Percentiles rank a stretch among this genome's conserved stretches.
Conservation (phyloP, 2,797 vertebrate species). For the Malacoctenus gilli region DNA sequence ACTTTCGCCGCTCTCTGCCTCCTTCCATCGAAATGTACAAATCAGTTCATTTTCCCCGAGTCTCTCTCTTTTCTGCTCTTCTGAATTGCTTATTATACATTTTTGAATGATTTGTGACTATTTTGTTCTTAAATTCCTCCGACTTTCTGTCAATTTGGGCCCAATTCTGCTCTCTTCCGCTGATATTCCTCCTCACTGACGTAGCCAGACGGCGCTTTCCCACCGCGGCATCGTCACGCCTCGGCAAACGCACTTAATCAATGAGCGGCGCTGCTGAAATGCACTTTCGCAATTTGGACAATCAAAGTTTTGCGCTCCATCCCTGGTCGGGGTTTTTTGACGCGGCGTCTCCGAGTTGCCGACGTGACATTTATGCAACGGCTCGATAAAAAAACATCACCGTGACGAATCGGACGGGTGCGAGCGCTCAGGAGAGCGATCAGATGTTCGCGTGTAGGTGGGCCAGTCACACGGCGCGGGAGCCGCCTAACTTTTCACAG, state of each 20-base stretch:
- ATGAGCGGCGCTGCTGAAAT: too few species aligned
- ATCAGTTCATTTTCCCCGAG: constrained; percentile 35
- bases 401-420: constrained; percentile 18
- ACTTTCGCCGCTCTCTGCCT: constrained; percentile 57
- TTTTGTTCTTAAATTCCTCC: constrained; percentile 19
- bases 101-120: constrained; percentile 7
- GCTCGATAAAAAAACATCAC: constrained; percentile 15
- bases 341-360: too few species aligned
- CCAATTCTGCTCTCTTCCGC: too few species aligned
- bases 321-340: too few species aligned
- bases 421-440: constrained; percentile 26
- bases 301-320: too few species aligned
- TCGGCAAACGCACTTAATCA: too few species aligned
- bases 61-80: neutral
- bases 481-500: constrained; percentile 58
- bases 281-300: too few species aligned
- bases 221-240: too few species aligned
- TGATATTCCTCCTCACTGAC: neutral
- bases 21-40: constrained; percentile 22
- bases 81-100: neutral
- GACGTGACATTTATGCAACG: constrained; percentile 24
- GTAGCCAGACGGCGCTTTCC: too few species aligned
- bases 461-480: constrained; percentile 39
- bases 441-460: constrained; percentile 65
- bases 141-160: neutral